phyloP scores from a whole-genome alignment of 2,888 invertebrate genomes.

The Torymus aiolomorphi region DNA sequence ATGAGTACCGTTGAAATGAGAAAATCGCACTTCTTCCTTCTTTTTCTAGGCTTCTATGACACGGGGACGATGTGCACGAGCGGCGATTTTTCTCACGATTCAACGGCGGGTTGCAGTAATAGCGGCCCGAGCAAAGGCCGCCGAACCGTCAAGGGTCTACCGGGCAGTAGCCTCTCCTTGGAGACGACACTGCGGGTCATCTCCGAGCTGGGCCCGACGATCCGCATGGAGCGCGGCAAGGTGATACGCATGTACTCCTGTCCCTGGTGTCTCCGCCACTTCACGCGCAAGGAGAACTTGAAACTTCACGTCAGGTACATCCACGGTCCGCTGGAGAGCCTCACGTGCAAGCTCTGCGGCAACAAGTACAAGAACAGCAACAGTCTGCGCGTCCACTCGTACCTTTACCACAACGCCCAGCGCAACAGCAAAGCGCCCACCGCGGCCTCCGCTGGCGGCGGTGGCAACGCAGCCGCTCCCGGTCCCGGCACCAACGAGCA shows the following conservation, averaged over 20 bases:
- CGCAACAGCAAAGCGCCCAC: slow-evolving; percentile 62
- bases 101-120: slow-evolving; percentile 41
- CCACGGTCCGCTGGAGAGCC: slow-evolving; percentile 82
- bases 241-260: slow-evolving; percentile 73
- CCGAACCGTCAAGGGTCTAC: slow-evolving; percentile 70
- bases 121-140: slow-evolving; percentile 62
- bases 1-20: not conserved
- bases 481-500: slow-evolving; percentile 3
- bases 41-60: slow-evolving; percentile 50
- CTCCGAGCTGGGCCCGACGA: slow-evolving; percentile 72
- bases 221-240: slow-evolving; percentile 72
- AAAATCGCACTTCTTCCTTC: too few relatives aligned
- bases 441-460: too few relatives aligned
- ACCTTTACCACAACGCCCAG: slow-evolving; percentile 73
- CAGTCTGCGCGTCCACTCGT: slow-evolving; percentile 74
- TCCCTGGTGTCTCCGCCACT: slow-evolving; percentile 73
- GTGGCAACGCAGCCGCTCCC: too few relatives aligned
- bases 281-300: slow-evolving; percentile 78
- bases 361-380: slow-evolving; percentile 77
- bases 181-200: slow-evolving; percentile 73
- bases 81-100: slow-evolving; percentile 44
- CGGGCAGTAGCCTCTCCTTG: slow-evolving; percentile 69
- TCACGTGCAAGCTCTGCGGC: slow-evolving; percentile 84
- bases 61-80: slow-evolving; percentile 45
- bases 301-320: slow-evolving; percentile 85